phyloP scores from a whole-genome alignment of 2,113 vertebrate species.

The Protomyctophum bolini region DNA sequence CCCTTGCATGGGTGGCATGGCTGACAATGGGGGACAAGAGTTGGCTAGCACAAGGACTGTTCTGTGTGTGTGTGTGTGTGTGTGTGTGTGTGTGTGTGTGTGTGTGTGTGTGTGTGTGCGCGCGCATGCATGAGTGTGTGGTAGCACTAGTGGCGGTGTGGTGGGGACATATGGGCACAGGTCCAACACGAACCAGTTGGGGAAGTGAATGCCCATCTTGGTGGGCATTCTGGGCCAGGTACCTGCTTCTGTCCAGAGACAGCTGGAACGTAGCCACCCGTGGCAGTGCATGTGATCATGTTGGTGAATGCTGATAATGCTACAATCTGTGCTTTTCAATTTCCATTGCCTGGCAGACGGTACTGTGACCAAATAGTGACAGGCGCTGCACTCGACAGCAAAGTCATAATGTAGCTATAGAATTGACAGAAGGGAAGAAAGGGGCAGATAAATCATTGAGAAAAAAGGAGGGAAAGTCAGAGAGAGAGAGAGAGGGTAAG shows the following conservation, averaged over 20 bases:
- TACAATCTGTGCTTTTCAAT: conserved; percentile 63
- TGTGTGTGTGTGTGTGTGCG: background rate
- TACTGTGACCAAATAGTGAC: conserved; percentile 68
- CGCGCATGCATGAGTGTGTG: too few species aligned
- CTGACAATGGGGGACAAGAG: conserved; percentile 77
- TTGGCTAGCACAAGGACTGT: conserved; percentile 73
- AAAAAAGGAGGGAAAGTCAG: conserved; percentile 26
- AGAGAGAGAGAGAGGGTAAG: background rate
- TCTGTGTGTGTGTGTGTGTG: conserved; percentile 1
- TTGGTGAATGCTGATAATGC: conserved; percentile 82
- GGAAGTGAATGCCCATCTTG: conserved; percentile 72
- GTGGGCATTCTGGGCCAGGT: conserved; percentile 84
- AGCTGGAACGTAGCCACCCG: conserved; percentile 91
- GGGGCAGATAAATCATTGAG: too few species aligned
- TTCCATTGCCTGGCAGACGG: conserved; percentile 62
- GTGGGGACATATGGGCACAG: conserved; percentile 81
- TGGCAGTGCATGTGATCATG: conserved; percentile 86
- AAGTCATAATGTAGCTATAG: too few species aligned
- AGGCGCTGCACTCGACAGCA: conserved; percentile 47
- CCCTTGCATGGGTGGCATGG: conserved; percentile 80
- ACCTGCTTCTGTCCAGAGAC: conserved; percentile 83
- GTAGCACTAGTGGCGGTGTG: background rate
- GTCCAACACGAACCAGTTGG: conserved; percentile 83
- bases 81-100: too few species aligned
- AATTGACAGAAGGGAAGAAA: background rate